Evolutionary conservation across 2,888 invertebrate genomes (phyloP), one percentile per base, ranked within the genome.

Genomic region (Thalpophila matura): DNA sequence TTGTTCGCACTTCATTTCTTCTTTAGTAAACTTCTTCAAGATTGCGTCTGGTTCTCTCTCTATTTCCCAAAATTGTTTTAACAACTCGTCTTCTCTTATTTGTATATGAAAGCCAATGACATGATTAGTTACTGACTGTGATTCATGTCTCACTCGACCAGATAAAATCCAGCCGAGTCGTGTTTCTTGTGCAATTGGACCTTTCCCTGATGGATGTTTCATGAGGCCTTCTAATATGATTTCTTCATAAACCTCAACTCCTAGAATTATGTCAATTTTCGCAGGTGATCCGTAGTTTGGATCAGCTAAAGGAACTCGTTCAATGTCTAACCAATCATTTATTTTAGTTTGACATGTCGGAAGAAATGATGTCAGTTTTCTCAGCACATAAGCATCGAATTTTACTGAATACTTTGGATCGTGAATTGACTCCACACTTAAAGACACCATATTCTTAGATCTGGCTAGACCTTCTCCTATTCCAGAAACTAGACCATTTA

Each of bases 211-310:
- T n/a, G n/a, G n/a, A n/a, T n/a, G n/a, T n/a, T 6, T 24, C 24
- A 24, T 24, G 6, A 24, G 6, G 24, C 24, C 24, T 24, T 24
- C 24, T 24, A 24, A 6, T 4, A 24, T 24, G 24, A 24, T 24
- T 24, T 24, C 24, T 24, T 24, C 24, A 24, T 24, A 24, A 3
- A 24, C 24, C 6, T 24, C 24, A 20, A 33, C 26, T 45, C 45
- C 45, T 14, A 49, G n/a, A 37, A 37, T 37, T 2, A 37, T 35
- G 10, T 49, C 49, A 9, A 49, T 49, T 37, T 49, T 49, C 2
- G 33, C 49, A n/a, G 49, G 49, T 26, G 33, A 24, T 24, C 24
- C 24, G 6, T 50, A 50, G 2, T 37, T 24, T n/a, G 49, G 35
- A 38, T 50, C 49, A 35, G 35, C 49, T 16, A 50, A 37, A 7